Percentiles rank a stretch among this genome's conserved stretches.
Conservation (phyloP, 2,888 invertebrate genomes). For the Argyresthia goedartella region DNA sequence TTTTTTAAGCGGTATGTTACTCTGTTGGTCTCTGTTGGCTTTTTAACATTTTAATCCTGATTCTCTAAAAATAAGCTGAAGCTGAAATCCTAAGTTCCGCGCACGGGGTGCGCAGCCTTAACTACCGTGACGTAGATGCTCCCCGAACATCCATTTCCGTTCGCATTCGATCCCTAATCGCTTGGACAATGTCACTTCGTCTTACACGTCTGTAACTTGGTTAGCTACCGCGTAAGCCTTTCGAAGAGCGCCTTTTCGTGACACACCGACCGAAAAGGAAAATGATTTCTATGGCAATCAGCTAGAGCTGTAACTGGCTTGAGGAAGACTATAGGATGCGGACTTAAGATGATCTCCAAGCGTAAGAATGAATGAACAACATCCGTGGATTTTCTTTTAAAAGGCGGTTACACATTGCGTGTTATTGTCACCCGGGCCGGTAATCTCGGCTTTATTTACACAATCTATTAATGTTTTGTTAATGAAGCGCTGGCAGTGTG, state of each 20-base stretch:
- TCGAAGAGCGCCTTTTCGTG: constrained; percentile 5
- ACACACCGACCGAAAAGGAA: not conserved
- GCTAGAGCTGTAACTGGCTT: not conserved
- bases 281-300: not conserved
- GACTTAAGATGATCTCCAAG: not conserved
- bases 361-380: constrained; percentile 4
- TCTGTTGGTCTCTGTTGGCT: too few relatives aligned
- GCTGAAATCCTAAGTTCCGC: too few relatives aligned
- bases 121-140: too few relatives aligned
- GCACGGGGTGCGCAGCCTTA: too few relatives aligned
- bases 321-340: not conserved
- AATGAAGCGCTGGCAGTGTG: constrained; percentile 25
- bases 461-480: constrained; percentile 23
- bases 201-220: constrained; percentile 16
- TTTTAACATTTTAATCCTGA: too few relatives aligned
- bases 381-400: constrained; percentile 2
- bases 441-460: constrained; percentile 34
- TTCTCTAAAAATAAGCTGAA: too few relatives aligned
- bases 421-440: constrained; percentile 23
- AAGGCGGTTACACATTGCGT: constrained; percentile 14
- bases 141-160: constrained; percentile 36
- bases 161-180: constrained; percentile 39
- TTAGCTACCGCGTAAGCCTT: constrained; percentile 7
- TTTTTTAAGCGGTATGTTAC: too few relatives aligned
- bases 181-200: constrained; percentile 36